phyloP scores from a whole-genome alignment of 2,888 invertebrate species.

The Glyphotaelius pellucidus region DNA sequence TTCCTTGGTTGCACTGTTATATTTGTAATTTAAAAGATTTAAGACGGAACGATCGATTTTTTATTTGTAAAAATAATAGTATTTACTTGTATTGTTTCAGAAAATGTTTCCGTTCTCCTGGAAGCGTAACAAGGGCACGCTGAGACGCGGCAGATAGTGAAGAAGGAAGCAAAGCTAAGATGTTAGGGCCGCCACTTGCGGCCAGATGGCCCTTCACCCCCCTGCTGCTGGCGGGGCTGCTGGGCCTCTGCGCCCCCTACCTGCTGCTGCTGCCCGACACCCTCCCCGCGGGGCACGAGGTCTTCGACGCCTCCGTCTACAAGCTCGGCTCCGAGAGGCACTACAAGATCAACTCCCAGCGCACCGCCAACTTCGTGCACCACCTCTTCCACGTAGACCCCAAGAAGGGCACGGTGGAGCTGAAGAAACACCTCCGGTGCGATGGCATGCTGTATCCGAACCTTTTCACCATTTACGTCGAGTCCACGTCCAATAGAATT shows the following conservation, averaged over 20 bases:
- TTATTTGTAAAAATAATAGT: background rate
- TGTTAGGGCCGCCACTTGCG: conserved; percentile 66
- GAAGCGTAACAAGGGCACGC: conserved; percentile 40
- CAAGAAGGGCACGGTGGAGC: conserved; percentile 85
- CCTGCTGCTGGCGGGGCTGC: conserved; percentile 70
- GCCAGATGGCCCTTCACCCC: conserved; percentile 71
- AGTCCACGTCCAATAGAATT: conserved; percentile 88
- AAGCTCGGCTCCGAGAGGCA: conserved; percentile 87
- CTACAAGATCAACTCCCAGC: conserved; percentile 88
- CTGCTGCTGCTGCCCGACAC: conserved; percentile 80
- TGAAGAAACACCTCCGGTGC: conserved; percentile 85
- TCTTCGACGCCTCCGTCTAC: conserved; percentile 89
- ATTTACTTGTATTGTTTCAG: conserved; percentile 59
- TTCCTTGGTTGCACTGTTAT: background rate
- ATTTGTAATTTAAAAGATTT: background rate
- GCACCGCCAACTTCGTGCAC: conserved; percentile 90
- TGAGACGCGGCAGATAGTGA: conserved; percentile 63
- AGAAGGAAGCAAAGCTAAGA: conserved; percentile 33
- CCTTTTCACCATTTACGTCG: conserved; percentile 91
- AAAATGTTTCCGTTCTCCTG: conserved; percentile 58
- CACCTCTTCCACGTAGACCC: conserved; percentile 86
- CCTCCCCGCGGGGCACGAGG: conserved; percentile 80
- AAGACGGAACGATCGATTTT: background rate
- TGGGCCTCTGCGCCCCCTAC: conserved; percentile 72
- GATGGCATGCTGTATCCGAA: conserved; percentile 90